Conservation (phyloP, 2,888 invertebrate species). For the Melipona bicolor region DNA sequence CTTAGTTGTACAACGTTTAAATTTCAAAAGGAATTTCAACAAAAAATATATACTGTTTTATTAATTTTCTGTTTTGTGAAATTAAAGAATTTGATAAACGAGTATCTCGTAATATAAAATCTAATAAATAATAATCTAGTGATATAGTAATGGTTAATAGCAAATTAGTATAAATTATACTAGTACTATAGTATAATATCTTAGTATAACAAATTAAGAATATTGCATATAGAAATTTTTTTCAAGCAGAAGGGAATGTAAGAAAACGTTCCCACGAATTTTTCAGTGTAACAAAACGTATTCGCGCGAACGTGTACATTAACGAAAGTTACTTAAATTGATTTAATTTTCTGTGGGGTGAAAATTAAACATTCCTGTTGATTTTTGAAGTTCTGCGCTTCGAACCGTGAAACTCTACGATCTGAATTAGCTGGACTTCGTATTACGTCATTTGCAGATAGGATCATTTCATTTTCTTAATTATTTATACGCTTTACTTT, state of each 20-base stretch:
- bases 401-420: not conserved
- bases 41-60: no score
- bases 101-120: no score
- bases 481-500: not conserved
- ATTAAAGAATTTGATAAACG: no score
- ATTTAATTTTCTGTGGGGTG: not conserved
- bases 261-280: not conserved
- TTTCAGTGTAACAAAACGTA: not conserved
- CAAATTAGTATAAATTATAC: no score
- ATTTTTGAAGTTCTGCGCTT: not conserved
- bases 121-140: no score
- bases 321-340: not conserved
- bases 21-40: no score
- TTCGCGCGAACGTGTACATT: not conserved
- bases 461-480: not conserved
- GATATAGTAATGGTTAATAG: no score
- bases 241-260: not conserved
- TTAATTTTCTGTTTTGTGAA: no score
- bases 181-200: no score
- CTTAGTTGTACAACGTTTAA: no score
- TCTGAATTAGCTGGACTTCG: not conserved
- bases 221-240: not conserved
- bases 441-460: not conserved
- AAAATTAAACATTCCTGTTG: not conserved
- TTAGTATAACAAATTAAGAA: no score